A percentile compares a stretch with the other conserved stretches of the same genome.
Conservation (phyloP, 2,797 vertebrate genomes). For the Brachyalestes nurse region DNA sequence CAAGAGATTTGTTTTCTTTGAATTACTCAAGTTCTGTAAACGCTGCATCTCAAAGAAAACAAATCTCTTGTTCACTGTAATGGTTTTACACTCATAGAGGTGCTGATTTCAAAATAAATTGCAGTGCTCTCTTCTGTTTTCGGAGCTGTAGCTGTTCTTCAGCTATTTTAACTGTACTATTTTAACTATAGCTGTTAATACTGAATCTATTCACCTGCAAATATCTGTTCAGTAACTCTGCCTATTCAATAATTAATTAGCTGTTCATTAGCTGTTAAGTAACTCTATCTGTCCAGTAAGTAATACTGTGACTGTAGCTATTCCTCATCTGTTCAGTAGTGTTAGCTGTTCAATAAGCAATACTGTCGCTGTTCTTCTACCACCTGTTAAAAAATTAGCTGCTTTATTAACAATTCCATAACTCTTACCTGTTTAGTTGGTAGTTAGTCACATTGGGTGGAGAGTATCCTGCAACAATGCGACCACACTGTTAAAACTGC, state of each 20-base stretch:
- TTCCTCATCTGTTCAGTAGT: background rate
- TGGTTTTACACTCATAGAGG: no score
- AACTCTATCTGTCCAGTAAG: background rate
- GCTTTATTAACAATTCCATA: constrained; percentile 5
- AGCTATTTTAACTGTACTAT: no score
- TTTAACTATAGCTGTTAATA: no score
- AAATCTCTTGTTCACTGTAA: no score
- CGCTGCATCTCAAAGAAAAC: no score
- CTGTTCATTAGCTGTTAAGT: background rate
- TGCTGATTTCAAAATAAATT: no score
- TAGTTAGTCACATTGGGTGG: constrained; percentile 20
- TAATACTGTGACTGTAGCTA: background rate
- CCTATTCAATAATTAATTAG: background rate
- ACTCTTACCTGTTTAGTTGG: constrained; percentile 47
- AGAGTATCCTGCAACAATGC: constrained; percentile 47
- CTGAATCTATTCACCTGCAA: no score
- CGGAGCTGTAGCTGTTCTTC: background rate
- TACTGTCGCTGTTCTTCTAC: constrained; percentile 40
- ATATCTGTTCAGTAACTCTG: no score
- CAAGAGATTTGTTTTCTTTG: no score
- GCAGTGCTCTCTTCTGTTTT: no score
- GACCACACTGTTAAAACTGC: background rate
- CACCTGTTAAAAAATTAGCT: constrained; percentile 40
- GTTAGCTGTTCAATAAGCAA: constrained; percentile 13
- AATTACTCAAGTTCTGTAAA: no score